Conservation (phyloP, 2,888 invertebrate species). For the Gasteruption jaculator region DNA sequence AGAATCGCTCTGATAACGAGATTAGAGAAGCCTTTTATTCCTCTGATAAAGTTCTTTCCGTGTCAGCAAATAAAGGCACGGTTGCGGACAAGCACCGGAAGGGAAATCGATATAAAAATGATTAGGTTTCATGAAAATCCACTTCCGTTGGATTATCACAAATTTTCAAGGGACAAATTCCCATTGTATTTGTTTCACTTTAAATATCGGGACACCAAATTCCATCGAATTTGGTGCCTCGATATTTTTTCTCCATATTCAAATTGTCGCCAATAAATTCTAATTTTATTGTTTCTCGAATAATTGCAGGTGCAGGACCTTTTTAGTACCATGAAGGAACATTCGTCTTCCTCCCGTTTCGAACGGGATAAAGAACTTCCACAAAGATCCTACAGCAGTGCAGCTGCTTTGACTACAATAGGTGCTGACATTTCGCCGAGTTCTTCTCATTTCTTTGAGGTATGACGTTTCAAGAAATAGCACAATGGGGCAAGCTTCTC, state of each 20-base stretch:
- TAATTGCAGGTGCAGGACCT: slow-evolving; percentile 44
- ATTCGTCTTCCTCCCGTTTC: slow-evolving; percentile 39
- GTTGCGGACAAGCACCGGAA: too few relatives aligned
- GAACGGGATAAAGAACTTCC: slow-evolving; percentile 40
- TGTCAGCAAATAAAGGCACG: slow-evolving; percentile 39
- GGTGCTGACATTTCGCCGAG: slow-evolving; percentile 79
- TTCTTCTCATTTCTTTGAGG: slow-evolving; percentile 86
- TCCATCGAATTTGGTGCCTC: too few relatives aligned
- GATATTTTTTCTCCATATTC: too few relatives aligned
- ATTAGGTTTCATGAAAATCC: too few relatives aligned
- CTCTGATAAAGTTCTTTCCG: slow-evolving; percentile 36
- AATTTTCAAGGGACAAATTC: too few relatives aligned
- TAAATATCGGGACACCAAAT: too few relatives aligned
- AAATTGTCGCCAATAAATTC: too few relatives aligned
- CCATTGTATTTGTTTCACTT: too few relatives aligned
- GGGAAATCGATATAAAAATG: too few relatives aligned
- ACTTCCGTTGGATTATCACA: too few relatives aligned
- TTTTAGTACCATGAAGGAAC: slow-evolving; percentile 49
- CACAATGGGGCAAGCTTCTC: neutral
- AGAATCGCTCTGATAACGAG: slow-evolving; percentile 41
- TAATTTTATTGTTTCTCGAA: slow-evolving; percentile 8
- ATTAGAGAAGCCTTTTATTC: slow-evolving; percentile 42
- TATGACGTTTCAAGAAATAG: slow-evolving; percentile 40
- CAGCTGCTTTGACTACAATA: slow-evolving; percentile 66
- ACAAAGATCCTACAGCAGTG: slow-evolving; percentile 56